These are phyloP conservation scores for Psammodynastes pulverulentus DNA, from an alignment of 2,113 vertebrate genomes.

Conservation along the genomic window DNA sequence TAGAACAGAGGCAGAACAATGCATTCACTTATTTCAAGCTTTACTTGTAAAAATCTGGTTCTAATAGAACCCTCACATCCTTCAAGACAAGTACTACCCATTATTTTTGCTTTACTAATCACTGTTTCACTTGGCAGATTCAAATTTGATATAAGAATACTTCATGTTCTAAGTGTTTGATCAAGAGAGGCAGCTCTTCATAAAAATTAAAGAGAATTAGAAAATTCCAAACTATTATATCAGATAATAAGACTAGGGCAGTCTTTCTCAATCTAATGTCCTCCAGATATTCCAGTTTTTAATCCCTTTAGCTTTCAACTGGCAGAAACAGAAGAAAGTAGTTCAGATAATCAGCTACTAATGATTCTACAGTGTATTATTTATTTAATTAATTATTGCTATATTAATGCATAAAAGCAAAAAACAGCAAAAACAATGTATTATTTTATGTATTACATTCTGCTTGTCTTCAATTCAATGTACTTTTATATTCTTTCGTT, in stretches of 20 bases:
- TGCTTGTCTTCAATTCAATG: background rate
- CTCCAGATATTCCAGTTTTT: background rate
- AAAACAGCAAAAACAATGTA: background rate
- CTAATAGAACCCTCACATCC: accelerated
- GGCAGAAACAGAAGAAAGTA: background rate
- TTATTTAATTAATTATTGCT: background rate
- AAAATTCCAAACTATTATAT: background rate
- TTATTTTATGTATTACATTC: background rate
- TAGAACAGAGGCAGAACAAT: background rate
- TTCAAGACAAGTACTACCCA: background rate
- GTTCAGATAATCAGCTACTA: background rate
- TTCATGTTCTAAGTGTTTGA: background rate
- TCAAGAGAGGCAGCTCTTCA: slow-evolving; percentile 1
- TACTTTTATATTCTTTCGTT: background rate
- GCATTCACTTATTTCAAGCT: slow-evolving; percentile 32
- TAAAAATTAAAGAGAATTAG: background rate
- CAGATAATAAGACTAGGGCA: background rate
- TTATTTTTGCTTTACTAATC: background rate
- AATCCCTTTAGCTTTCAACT: background rate
- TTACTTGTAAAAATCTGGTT: background rate
- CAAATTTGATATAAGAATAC: slow-evolving; percentile 16
- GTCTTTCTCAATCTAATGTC: background rate
- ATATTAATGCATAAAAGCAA: background rate
- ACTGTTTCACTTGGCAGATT: slow-evolving; percentile 12
- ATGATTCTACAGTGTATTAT: background rate